phyloP scores from a whole-genome alignment of 2,797 vertebrate genomes.

The Erethizon dorsatum region DNA sequence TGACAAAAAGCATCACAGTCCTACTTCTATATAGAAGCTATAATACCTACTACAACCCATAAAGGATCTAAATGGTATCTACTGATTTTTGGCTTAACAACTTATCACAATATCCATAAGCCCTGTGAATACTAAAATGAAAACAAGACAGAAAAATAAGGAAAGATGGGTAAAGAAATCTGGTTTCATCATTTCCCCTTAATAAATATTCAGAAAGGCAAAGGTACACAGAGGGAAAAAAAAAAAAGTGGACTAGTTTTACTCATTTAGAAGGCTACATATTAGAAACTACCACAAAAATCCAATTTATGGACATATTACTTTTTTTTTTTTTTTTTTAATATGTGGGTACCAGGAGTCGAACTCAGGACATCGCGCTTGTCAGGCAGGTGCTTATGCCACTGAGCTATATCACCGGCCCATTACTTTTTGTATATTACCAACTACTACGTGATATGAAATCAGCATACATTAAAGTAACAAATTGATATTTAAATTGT shows the following conservation, averaged over 20 bases:
- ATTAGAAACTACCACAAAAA: slow-evolving; percentile 54
- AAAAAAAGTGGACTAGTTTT: background rate
- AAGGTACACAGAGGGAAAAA: background rate
- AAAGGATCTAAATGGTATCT: slow-evolving; percentile 22
- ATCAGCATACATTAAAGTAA: slow-evolving; percentile 38
- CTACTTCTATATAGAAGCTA: slow-evolving; percentile 24
- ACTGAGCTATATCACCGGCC: no score
- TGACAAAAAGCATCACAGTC: background rate
- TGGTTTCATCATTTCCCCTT: slow-evolving; percentile 45
- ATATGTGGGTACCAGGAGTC: no score
- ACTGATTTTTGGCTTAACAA: slow-evolving; percentile 41
- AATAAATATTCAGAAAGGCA: slow-evolving; percentile 56
- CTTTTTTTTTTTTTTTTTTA: background rate
- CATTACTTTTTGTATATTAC: background rate
- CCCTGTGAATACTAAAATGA: slow-evolving; percentile 17
- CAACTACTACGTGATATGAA: slow-evolving; percentile 34
- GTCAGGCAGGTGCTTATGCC: no score
- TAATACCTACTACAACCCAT: background rate
- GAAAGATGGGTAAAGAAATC: slow-evolving; percentile 39
- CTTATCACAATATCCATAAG: slow-evolving; percentile 32
- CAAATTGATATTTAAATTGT: slow-evolving; percentile 51
- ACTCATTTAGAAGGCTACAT: slow-evolving; percentile 30
- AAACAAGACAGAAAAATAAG: slow-evolving; percentile 50
- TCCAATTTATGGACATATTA: slow-evolving; percentile 40
- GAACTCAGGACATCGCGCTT: no score